phyloP scores from a whole-genome alignment of 2,888 invertebrate species.

The Calameuta pallipes region DNA sequence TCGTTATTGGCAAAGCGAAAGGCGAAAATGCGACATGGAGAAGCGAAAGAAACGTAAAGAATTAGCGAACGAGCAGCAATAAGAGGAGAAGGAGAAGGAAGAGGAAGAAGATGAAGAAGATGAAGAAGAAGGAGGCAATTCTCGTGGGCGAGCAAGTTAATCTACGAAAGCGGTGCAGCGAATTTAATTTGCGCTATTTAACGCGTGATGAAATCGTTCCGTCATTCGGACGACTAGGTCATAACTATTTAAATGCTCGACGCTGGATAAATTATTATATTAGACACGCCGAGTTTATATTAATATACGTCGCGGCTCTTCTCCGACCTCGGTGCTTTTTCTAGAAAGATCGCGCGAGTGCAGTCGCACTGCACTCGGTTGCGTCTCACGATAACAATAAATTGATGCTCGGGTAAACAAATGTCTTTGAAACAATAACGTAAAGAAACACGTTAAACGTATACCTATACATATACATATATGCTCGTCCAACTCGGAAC shows the following conservation, averaged over 20 bases:
- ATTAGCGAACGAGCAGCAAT: neutral
- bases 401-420: neutral
- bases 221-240: conserved; percentile 53
- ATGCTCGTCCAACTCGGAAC: neutral
- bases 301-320: conserved; percentile 42
- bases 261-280: conserved; percentile 60
- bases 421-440: neutral
- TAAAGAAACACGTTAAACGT: neutral
- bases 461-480: neutral
- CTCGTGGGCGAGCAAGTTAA: conserved; percentile 52
- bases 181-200: conserved; percentile 60
- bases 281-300: conserved; percentile 61
- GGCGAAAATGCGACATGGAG: neutral
- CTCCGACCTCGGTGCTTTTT: neutral
- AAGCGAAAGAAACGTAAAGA: neutral
- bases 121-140: conserved; percentile 6
- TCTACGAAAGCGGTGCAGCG: conserved; percentile 55
- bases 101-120: neutral
- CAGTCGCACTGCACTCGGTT: neutral
- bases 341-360: neutral
- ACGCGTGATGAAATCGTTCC: conserved; percentile 59
- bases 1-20: neutral
- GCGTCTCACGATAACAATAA: neutral
- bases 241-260: conserved; percentile 61
- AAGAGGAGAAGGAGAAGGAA: neutral